These are phyloP conservation scores for Melolontha melolontha DNA, from an alignment of 2,888 invertebrate genomes.

Conservation along the genomic window DNA sequence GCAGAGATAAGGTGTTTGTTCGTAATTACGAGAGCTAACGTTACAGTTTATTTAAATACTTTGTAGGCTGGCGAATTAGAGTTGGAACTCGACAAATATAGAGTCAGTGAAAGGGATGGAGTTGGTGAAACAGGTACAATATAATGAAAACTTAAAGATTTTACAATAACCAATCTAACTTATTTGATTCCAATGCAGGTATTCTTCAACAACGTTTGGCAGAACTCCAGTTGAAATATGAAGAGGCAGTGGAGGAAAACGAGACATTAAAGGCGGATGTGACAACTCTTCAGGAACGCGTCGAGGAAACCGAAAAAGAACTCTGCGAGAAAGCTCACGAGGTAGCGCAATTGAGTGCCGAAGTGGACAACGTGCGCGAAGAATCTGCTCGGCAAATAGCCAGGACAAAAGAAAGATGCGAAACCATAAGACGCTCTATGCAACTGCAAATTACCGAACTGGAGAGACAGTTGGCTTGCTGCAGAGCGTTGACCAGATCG, in stretches of 20 bases:
- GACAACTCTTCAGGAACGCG: slow-evolving; percentile 71
- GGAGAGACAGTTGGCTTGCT: slow-evolving; percentile 75
- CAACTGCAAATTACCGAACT: slow-evolving; percentile 76
- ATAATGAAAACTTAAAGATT: slow-evolving; percentile 53
- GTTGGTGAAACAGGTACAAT: slow-evolving; percentile 65
- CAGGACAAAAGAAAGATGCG: slow-evolving; percentile 75
- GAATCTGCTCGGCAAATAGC: slow-evolving; percentile 76
- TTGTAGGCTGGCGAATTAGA: slow-evolving; percentile 48
- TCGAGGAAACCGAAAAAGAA: slow-evolving; percentile 71
- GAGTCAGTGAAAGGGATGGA: slow-evolving; percentile 66
- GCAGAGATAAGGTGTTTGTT: slow-evolving; percentile 70
- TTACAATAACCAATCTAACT: too few species aligned
- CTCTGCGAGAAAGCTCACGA: slow-evolving; percentile 78
- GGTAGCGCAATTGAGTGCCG: slow-evolving; percentile 73
- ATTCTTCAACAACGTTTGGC: slow-evolving; percentile 54
- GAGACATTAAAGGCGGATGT: slow-evolving; percentile 62
- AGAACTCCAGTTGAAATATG: slow-evolving; percentile 54
- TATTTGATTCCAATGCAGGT: neutral
- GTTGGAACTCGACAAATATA: slow-evolving; percentile 67
- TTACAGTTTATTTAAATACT: slow-evolving; percentile 13
- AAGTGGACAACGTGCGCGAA: slow-evolving; percentile 75
- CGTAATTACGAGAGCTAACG: neutral
- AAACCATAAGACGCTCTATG: slow-evolving; percentile 72
- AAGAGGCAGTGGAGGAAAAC: slow-evolving; percentile 60
- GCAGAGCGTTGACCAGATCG: slow-evolving; percentile 73